Conservation (phyloP, 2,113 vertebrate genomes). For the Bucco capensis region DNA sequence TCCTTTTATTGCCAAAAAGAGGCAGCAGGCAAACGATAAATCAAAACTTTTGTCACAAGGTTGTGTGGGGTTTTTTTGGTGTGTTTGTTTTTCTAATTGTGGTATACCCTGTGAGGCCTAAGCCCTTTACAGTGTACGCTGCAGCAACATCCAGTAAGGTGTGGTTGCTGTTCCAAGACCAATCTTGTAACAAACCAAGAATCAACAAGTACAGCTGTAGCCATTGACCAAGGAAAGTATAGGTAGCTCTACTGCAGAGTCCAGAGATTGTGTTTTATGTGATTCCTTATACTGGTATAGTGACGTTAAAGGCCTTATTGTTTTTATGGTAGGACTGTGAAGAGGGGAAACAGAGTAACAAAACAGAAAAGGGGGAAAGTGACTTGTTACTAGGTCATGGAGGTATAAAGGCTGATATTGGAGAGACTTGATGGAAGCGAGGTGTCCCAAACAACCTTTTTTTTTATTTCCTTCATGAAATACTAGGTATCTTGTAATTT, state of each 20-base stretch:
- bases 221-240: not conserved
- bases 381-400: not conserved
- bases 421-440: not conserved
- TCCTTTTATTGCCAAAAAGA: accelerated
- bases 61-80: not conserved
- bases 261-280: not conserved
- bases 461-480: not conserved
- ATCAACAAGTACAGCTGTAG: constrained; percentile 15
- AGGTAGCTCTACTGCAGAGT: not conserved
- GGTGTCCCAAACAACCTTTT: not conserved
- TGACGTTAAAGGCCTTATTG: accelerated
- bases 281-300: not conserved
- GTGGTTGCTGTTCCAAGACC: not conserved
- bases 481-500: not conserved
- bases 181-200: not conserved
- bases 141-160: not conserved
- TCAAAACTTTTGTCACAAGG: not conserved
- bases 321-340: not conserved
- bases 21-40: not conserved
- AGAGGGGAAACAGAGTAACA: not conserved
- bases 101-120: not conserved
- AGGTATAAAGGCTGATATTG: not conserved
- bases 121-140: not conserved
- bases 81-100: not conserved
- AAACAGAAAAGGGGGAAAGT: not conserved